Percentiles rank a stretch among this genome's conserved stretches.
Conservation (phyloP, 2,797 vertebrate species). For the Adelosebastes latens region DNA sequence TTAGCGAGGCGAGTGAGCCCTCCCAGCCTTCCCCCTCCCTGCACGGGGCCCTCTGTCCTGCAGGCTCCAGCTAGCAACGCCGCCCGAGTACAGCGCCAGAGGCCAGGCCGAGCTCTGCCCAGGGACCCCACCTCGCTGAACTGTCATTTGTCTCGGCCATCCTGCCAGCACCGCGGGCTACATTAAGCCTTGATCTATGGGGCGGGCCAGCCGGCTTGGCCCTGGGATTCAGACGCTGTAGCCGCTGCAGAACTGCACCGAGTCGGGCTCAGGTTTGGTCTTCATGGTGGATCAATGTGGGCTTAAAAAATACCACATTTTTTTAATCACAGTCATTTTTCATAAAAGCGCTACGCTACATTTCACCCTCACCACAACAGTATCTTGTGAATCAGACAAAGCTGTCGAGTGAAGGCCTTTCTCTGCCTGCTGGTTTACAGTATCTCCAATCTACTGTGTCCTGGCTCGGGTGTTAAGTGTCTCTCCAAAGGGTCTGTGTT, state of each 20-base stretch:
- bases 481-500: constrained; percentile 49
- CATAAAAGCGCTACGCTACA: constrained; percentile 12
- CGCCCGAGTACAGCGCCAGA: constrained; percentile 55
- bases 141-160: constrained; percentile 80
- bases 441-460: constrained; percentile 50
- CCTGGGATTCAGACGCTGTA: constrained; percentile 28
- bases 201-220: constrained; percentile 36
- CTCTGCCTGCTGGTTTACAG: constrained; percentile 53
- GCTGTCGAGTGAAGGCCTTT: constrained; percentile 61
- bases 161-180: constrained; percentile 53
- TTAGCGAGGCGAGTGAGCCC: constrained; percentile 72
- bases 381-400: constrained; percentile 45
- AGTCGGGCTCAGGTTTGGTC: not conserved
- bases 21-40: constrained; percentile 33
- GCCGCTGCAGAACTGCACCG: not conserved
- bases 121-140: constrained; percentile 73
- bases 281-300: not conserved
- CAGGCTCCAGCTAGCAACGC: constrained; percentile 53
- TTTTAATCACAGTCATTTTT: constrained; percentile 27
- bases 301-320: not conserved
- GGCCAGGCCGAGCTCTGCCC: constrained; percentile 56
- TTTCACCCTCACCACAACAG: constrained; percentile 35
- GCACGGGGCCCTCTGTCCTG: constrained; percentile 57
- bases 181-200: constrained; percentile 79
- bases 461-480: constrained; percentile 53